A percentile compares a stretch with the other conserved stretches of the same genome.
Evolutionary conservation across 2,113 vertebrate genomes (phyloP).

Genomic region (Osmerus eperlanus): DNA sequence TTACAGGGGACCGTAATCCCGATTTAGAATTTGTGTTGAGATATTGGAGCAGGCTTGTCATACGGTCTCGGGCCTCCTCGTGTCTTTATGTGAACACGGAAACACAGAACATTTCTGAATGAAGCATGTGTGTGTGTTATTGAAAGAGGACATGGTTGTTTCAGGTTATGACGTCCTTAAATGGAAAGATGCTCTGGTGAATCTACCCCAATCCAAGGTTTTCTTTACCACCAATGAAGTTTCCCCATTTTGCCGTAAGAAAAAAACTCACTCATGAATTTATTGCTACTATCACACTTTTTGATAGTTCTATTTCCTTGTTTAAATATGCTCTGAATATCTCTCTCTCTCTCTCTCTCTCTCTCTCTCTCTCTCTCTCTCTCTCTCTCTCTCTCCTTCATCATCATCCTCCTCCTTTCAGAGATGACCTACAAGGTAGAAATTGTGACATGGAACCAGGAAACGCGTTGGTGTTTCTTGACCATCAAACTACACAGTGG

Average conservation of each 20-base stretch:
- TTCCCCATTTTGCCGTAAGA: slow-evolving; percentile 71
- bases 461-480: slow-evolving; percentile 75
- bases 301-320: too few species aligned
- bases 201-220: slow-evolving; percentile 26
- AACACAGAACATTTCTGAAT: not conserved
- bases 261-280: too few species aligned
- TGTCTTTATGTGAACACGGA: too few species aligned
- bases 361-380: not conserved
- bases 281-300: not conserved
- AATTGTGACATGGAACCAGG: slow-evolving; percentile 81
- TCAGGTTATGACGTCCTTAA: slow-evolving; percentile 60
- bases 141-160: not conserved
- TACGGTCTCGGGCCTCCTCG: too few species aligned
- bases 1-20: not conserved
- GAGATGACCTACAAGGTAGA: slow-evolving; percentile 83
- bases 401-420: slow-evolving; percentile 45
- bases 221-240: slow-evolving; percentile 65
- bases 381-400: not conserved
- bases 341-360: too few species aligned
- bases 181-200: slow-evolving; percentile 59
- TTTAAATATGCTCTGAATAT: too few species aligned
- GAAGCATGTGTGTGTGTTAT: too few species aligned
- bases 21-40: too few species aligned
- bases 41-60: too few species aligned
- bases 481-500: slow-evolving; percentile 73